Percentiles rank a stretch among this genome's conserved stretches.
phyloP scores from a whole-genome alignment of 2,797 vertebrate genomes.

The Epinephelus coioides region DNA sequence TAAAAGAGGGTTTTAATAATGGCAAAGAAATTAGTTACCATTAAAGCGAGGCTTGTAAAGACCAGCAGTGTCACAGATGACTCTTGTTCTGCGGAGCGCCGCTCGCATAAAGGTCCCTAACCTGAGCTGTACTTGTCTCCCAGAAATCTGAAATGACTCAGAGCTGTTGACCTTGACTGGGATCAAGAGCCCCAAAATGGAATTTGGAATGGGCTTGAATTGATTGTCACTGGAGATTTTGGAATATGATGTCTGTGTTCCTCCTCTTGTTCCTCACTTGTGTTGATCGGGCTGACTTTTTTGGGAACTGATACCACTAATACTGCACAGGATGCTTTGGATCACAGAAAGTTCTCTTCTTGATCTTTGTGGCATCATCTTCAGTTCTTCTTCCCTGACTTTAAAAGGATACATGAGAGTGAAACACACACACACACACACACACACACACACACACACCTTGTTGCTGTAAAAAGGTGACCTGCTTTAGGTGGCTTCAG shows the following conservation, averaged over 20 bases:
- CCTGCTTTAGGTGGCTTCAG: constrained; percentile 46
- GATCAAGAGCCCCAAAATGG: constrained; percentile 61
- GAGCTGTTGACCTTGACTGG: constrained; percentile 62
- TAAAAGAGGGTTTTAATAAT: constrained; percentile 78
- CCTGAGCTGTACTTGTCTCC: constrained; percentile 45
- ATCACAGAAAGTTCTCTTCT: constrained; percentile 44
- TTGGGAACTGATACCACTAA: constrained; percentile 41
- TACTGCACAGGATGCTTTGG: constrained; percentile 31
- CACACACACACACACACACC: constrained; percentile 16
- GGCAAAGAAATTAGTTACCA: constrained; percentile 75
- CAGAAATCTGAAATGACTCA: constrained; percentile 44
- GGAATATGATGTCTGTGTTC: constrained; percentile 65
- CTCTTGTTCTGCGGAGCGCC: constrained; percentile 33
- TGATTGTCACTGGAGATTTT: constrained; percentile 76
- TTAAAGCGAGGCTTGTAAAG: constrained; percentile 81
- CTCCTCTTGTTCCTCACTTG: constrained; percentile 54
- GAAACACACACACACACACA: constrained; percentile 22
- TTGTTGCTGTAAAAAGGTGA: constrained; percentile 56
- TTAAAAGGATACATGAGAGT: constrained; percentile 16
- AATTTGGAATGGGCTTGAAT: constrained; percentile 66
- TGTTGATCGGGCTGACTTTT: constrained; percentile 52
- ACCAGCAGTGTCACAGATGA: constrained; percentile 61
- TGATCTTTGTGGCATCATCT: constrained; percentile 29
- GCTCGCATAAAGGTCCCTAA: constrained; percentile 42
- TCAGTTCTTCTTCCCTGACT: constrained; percentile 23